Percentiles rank a stretch among this genome's conserved stretches.
Evolutionary conservation across 2,113 vertebrate genomes (phyloP).

Genomic region (Naja naja): DNA sequence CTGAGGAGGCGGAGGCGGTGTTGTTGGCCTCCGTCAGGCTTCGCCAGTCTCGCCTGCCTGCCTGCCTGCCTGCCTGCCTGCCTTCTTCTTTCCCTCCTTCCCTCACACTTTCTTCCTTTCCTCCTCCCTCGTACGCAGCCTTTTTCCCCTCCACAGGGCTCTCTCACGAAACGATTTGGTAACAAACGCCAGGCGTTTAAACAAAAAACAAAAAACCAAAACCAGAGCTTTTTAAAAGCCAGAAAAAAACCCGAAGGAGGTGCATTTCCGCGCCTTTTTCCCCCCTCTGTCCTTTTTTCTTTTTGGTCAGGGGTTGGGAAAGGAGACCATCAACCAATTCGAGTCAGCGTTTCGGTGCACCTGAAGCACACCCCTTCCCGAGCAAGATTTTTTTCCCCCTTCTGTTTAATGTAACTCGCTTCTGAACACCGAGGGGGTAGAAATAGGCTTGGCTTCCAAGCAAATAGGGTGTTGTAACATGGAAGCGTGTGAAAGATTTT

Average conservation of each 20-base stretch:
- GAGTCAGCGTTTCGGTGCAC: not conserved
- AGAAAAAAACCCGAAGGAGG: not conserved
- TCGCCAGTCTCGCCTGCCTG: not conserved
- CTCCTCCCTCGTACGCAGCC: not conserved
- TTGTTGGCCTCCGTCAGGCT: not conserved
- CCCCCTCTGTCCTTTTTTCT: too few relatives aligned
- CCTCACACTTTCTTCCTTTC: not conserved
- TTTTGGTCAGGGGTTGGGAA: not conserved
- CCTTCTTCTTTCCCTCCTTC: not conserved
- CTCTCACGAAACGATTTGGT: not conserved
- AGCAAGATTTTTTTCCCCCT: not conserved
- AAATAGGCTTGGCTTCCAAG: not conserved
- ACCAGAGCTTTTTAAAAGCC: not conserved
- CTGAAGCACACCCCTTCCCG: not conserved
- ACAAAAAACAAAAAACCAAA: not conserved
- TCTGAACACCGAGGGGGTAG: not conserved
- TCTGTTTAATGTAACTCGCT: not conserved
- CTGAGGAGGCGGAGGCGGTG: not conserved
- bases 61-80: not conserved
- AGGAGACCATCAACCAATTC: not conserved
- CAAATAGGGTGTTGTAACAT: not conserved
- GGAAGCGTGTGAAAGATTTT: not conserved
- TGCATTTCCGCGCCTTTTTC: not conserved
- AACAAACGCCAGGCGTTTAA: not conserved
- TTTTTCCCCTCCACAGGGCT: too few relatives aligned